Percentiles rank a stretch among this genome's conserved stretches.
Conservation (phyloP, 2,797 vertebrate genomes). For the Astyanax mexicanus region DNA sequence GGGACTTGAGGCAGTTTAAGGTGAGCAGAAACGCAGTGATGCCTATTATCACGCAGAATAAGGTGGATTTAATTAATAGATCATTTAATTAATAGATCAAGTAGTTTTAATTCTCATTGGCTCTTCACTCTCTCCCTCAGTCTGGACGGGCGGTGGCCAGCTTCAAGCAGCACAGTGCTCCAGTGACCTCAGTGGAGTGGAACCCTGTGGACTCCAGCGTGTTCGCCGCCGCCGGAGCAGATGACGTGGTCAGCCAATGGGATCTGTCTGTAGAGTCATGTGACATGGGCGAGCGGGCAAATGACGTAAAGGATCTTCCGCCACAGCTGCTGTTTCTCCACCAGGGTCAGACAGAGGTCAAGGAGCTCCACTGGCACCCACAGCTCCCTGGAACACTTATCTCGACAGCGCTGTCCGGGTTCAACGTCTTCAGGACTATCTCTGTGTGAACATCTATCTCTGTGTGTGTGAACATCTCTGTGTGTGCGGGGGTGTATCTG, state of each 20-base stretch:
- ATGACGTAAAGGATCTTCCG: slow-evolving; percentile 80
- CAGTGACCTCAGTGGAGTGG: slow-evolving; percentile 92
- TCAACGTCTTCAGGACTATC: slow-evolving; percentile 91
- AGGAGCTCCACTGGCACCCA: slow-evolving; percentile 94
- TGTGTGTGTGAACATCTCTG: no score
- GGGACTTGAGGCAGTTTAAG: slow-evolving; percentile 93
- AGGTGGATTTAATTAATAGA: no score
- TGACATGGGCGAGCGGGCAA: slow-evolving; percentile 78
- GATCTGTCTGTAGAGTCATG: slow-evolving; percentile 90
- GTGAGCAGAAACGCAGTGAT: slow-evolving; percentile 70
- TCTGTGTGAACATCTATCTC: slow-evolving; percentile 80
- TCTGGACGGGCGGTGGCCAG: slow-evolving; percentile 84
- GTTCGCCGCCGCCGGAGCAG: slow-evolving; percentile 87
- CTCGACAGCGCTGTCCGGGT: slow-evolving; percentile 87
- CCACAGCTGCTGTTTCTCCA: slow-evolving; percentile 93
- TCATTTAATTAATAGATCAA: no score
- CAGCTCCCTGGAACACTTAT: slow-evolving; percentile 87
- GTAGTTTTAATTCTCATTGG: no score
- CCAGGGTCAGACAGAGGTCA: slow-evolving; percentile 91
- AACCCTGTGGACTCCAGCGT: slow-evolving; percentile 88
- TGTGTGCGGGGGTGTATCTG: no score
- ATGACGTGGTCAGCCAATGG: slow-evolving; percentile 91
- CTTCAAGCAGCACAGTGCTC: slow-evolving; percentile 92
- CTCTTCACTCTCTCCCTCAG: slow-evolving; percentile 60
- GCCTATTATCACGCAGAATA: no score